A percentile compares a stretch with the other conserved stretches of the same genome.
These are phyloP conservation scores for Agrilus mali DNA, from an alignment of 2,888 invertebrate species.

Conservation along the genomic window DNA sequence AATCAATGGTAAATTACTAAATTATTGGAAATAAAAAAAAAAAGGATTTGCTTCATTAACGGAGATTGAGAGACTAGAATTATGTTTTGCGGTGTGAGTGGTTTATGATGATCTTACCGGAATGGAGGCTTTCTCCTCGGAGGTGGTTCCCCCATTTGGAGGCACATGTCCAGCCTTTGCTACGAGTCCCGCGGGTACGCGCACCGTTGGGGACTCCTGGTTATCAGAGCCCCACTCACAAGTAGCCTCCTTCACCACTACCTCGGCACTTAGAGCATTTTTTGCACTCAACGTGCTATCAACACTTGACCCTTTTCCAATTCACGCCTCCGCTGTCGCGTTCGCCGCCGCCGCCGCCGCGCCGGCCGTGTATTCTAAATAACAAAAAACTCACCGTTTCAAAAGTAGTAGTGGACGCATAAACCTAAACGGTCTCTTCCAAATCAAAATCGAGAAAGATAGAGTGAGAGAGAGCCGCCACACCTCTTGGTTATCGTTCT, in stretches of 20 bases:
- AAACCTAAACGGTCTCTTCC: no score
- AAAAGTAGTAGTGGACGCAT: no score
- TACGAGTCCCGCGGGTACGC: constrained; percentile 35
- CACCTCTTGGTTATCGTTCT: no score
- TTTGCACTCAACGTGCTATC: constrained; percentile 18
- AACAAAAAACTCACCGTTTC: no score
- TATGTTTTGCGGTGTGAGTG: no score
- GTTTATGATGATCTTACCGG: constrained; percentile 27
- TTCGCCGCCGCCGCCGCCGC: no score
- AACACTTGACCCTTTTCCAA: constrained; percentile 3
- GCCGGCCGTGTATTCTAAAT: no score
- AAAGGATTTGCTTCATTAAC: neutral
- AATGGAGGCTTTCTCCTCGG: constrained; percentile 37
- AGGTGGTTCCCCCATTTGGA: constrained; percentile 35
- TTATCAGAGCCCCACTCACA: constrained; percentile 28
- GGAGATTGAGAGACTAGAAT: neutral
- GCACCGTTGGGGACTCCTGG: constrained; percentile 35
- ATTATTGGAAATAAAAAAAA: neutral
- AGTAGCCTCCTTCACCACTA: constrained; percentile 27
- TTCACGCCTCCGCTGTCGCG: no score
- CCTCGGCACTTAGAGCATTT: constrained; percentile 27
- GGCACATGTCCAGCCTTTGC: constrained; percentile 37
- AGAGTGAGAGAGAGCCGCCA: no score
- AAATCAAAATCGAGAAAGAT: no score
- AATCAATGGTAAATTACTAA: neutral